Evolutionary conservation across 2,888 invertebrate genomes (phyloP).

Genomic region (Trichopria drosophilae): DNA sequence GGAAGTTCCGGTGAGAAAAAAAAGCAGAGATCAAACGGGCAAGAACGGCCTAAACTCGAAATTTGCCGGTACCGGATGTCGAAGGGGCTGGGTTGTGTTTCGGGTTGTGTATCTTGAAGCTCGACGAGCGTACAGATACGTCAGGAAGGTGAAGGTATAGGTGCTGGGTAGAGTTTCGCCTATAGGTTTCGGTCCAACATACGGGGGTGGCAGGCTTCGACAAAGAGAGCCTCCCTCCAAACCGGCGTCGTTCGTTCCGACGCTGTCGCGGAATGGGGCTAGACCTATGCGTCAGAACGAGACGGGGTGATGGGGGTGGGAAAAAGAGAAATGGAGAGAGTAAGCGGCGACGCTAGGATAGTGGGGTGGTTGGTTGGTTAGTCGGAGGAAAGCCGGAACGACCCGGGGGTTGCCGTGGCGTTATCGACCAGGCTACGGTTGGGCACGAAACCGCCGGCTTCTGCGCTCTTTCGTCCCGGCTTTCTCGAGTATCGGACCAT

Average conservation of each 20-base stretch:
- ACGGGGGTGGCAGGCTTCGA: constrained; percentile 10
- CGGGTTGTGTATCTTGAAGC: neutral
- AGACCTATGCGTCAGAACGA: neutral
- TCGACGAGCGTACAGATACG: neutral
- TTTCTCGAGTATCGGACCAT: constrained; percentile 34
- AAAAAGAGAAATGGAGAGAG: constrained; percentile 15
- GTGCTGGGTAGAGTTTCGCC: constrained; percentile 9
- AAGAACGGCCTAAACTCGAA: too few species aligned
- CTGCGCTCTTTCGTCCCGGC: constrained; percentile 33
- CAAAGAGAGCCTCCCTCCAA: constrained; percentile 16
- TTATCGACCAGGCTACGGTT: constrained; percentile 34
- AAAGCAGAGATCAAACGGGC: too few species aligned
- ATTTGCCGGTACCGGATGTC: constrained; percentile 7
- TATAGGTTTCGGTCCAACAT: too few species aligned
- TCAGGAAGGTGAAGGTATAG: neutral
- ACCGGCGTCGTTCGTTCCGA: constrained; percentile 8
- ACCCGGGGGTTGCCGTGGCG: constrained; percentile 39
- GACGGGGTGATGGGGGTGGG: constrained; percentile 6
- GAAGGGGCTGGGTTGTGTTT: neutral
- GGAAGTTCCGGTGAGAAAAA: constrained; percentile 16
- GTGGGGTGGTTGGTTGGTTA: constrained; percentile 11
- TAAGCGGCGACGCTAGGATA: constrained; percentile 3
- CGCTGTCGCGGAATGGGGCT: constrained; percentile 9
- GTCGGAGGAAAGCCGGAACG: constrained; percentile 31
- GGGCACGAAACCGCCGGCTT: constrained; percentile 33